Base-by-base conservation (phyloP, 1,140 invertebrate genomes). In the Meteorus sp. region DNA sequence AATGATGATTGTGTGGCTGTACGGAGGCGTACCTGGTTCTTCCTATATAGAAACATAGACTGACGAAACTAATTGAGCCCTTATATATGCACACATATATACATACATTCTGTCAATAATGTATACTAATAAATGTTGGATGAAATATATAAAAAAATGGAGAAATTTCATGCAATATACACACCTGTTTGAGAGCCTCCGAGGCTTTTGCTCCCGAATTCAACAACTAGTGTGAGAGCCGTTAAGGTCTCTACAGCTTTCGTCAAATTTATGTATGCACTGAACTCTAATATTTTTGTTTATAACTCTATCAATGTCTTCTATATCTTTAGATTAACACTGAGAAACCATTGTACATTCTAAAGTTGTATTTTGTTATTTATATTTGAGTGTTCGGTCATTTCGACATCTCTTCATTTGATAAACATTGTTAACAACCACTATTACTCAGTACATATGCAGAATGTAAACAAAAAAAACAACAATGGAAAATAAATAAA, bases 401-500 rank as follows among this genome's bases (percentile, higher is more conserved):
- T 48, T 13, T 3, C 19, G 22, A 23, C 1, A 29, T 27, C 0
- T n/a, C 2, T 23, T 6, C 7, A 13, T 25, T 25, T 0, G 13
- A 11, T 45, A 45, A 45, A 22, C 45, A 48, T 13, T 27, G 29
- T 33, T 11, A 33, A 33, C 6, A 33, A 11, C 11, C 29, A 11
- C 29, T 6, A 11, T 33, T 7, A 11, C 11, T 33, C 11, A 6
- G 6, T 7, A n/a, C 35, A 39, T 13, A 13, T 39, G 35, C 8
- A 39, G 1, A 3, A 17, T 37, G 13, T n/a, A 52, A 52, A 52
- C 15, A 52, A 52, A 37, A n/a, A n/a, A n/a, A 52, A 52, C 31
- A 52, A 33, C 17, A 37, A 52, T 52, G 50, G 15, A 52, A 52
- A 37, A 11, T 8, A 37, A 52, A 52, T 20, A 22, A 52, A 52